Conservation (phyloP, 2,888 invertebrate species). For the Leucophenga montana region DNA sequence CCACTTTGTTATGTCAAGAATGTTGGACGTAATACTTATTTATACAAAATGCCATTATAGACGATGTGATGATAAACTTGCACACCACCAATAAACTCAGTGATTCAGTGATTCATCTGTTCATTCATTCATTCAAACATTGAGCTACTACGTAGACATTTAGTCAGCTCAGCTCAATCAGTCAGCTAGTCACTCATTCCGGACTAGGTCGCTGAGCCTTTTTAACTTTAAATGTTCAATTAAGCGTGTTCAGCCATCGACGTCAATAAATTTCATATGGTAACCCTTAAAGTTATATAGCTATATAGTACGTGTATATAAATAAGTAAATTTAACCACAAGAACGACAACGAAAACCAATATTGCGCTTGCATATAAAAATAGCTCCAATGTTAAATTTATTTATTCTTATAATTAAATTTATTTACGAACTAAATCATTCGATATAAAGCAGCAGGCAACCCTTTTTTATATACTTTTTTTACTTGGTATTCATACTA, state of each 20-base stretch:
- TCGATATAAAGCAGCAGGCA: constrained; percentile 43
- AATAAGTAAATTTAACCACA: background rate
- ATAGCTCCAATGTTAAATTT: constrained; percentile 29
- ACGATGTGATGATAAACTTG: no score
- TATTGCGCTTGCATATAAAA: constrained; percentile 41
- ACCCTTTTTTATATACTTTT: constrained; percentile 47
- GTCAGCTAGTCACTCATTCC: constrained; percentile 49
- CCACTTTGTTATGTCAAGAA: constrained; percentile 17
- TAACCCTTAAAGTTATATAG: constrained; percentile 16
- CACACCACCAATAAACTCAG: constrained; percentile 12
- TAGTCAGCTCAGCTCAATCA: constrained; percentile 32
- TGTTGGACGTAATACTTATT: background rate
- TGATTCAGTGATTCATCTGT: no score
- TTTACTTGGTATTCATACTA: background rate
- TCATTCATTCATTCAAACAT: background rate
- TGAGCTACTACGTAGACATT: background rate
- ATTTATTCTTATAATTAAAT: constrained; percentile 63
- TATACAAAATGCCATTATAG: no score
- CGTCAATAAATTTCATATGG: constrained; percentile 57
- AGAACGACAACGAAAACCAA: constrained; percentile 45
- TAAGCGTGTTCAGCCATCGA: constrained; percentile 57
- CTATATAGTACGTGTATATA: background rate
- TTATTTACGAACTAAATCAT: constrained; percentile 40
- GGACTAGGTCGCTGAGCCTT: constrained; percentile 45
- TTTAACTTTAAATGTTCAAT: constrained; percentile 62